A percentile compares a stretch with the other conserved stretches of the same genome.
Conservation (phyloP, 2,888 invertebrate species). For the Agrypnus murinus region DNA sequence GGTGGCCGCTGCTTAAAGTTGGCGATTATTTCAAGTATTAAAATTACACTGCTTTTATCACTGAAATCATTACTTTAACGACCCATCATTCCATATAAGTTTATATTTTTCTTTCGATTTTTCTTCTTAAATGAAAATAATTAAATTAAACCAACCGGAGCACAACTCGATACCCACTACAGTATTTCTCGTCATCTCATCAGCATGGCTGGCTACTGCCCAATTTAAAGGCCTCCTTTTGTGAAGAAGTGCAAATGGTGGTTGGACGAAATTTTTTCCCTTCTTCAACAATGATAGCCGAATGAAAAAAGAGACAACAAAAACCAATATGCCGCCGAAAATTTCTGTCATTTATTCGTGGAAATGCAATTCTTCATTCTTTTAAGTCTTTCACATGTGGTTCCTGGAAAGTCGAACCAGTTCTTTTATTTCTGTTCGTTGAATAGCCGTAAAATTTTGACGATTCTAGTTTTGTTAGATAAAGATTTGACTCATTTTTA, state of each 20-base stretch:
- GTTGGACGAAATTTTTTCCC: too few relatives aligned
- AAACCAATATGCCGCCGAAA: slow-evolving; percentile 27
- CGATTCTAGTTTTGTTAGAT: slow-evolving; percentile 36
- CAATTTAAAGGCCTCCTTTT: too few relatives aligned
- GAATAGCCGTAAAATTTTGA: slow-evolving; percentile 32
- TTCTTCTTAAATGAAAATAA: neutral
- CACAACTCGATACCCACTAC: too few relatives aligned
- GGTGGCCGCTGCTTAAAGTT: slow-evolving; percentile 19
- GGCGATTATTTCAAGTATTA: slow-evolving; percentile 27
- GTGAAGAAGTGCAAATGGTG: too few relatives aligned
- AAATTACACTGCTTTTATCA: slow-evolving; percentile 26
- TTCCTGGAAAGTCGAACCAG: slow-evolving; percentile 40
- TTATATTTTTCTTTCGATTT: neutral
- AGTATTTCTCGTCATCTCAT: neutral
- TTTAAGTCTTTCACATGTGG: slow-evolving; percentile 34
- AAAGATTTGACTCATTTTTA: slow-evolving; percentile 36
- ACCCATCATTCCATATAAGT: too few relatives aligned
- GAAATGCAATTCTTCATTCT: slow-evolving; percentile 40
- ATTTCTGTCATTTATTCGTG: slow-evolving; percentile 40
- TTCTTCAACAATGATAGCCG: too few relatives aligned
- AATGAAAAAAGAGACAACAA: slow-evolving; percentile 9
- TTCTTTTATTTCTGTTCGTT: slow-evolving; percentile 31
- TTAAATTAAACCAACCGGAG: neutral
- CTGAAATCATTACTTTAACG: slow-evolving; percentile 26
- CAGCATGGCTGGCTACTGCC: neutral